Evolutionary conservation across 2,888 invertebrate genomes (phyloP).

Genomic region (Pristionchus fissidentatus): DNA sequence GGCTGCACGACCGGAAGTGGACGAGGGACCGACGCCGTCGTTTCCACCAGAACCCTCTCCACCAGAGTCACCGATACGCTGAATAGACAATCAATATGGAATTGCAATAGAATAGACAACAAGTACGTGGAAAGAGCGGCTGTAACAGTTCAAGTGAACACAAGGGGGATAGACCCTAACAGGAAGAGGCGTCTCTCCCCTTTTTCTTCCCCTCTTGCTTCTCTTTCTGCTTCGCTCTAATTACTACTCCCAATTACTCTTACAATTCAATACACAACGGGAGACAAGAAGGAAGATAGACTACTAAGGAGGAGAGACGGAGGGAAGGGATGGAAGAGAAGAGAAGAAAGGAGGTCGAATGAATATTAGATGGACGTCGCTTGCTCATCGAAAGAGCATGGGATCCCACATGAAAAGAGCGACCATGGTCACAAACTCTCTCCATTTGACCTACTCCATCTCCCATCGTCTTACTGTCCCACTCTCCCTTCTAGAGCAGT

Average conservation of each 20-base stretch:
- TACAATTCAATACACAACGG: slow-evolving; percentile 31
- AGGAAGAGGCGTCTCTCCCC: background rate
- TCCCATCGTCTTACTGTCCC: background rate
- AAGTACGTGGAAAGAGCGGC: too few species aligned
- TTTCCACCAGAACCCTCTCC: too few species aligned
- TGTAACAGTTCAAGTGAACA: background rate
- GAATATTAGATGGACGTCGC: slow-evolving; percentile 19
- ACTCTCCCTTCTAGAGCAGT: background rate
- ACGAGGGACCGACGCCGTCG: slow-evolving; percentile 14
- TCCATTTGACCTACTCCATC: background rate
- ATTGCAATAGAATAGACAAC: too few species aligned
- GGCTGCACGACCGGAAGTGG: slow-evolving; percentile 19
- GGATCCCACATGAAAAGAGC: background rate
- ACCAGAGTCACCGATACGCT: too few species aligned
- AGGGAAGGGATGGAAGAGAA: slow-evolving; percentile 3
- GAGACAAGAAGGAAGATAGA: background rate
- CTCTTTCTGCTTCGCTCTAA: slow-evolving; percentile 29
- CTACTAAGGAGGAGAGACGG: background rate
- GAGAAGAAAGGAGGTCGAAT: slow-evolving; percentile 18
- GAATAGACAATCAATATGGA: too few species aligned
- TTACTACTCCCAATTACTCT: slow-evolving; percentile 41
- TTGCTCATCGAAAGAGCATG: background rate
- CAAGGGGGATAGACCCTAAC: background rate
- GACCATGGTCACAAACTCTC: background rate
- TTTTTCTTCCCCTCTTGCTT: background rate